phyloP scores from a whole-genome alignment of 2,888 invertebrate species.

The Notocelia uddmanniana region DNA sequence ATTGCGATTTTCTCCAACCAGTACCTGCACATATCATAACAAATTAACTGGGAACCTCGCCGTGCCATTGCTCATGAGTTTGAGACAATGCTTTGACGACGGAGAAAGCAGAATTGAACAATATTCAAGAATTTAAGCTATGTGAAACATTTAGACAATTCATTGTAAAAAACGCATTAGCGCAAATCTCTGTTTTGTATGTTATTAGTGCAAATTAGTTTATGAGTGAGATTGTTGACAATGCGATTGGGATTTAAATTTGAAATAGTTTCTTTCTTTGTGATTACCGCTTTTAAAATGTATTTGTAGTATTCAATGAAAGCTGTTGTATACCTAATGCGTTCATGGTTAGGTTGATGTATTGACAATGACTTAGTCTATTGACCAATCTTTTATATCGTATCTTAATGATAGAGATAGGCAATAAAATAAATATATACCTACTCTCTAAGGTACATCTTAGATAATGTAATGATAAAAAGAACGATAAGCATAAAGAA shows the following conservation, averaged over 20 bases:
- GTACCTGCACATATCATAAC: constrained; percentile 40
- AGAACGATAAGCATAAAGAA: too few relatives aligned
- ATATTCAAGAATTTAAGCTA: constrained; percentile 42
- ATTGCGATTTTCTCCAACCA: constrained; percentile 31
- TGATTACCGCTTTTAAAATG: neutral
- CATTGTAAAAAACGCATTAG: constrained; percentile 38
- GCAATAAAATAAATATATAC: neutral
- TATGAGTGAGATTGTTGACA: constrained; percentile 1
- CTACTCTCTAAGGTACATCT: neutral
- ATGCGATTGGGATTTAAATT: neutral
- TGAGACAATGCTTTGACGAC: constrained; percentile 34
- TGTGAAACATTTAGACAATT: constrained; percentile 45
- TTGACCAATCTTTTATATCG: neutral
- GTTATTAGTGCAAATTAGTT: constrained; percentile 39
- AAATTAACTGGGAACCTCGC: constrained; percentile 43
- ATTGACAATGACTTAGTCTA: neutral
- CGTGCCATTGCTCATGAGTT: constrained; percentile 18
- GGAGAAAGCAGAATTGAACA: constrained; percentile 38
- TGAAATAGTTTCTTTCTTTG: neutral
- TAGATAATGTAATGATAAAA: too few relatives aligned
- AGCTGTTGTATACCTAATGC: too few relatives aligned
- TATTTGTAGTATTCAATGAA: too few relatives aligned
- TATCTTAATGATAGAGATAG: neutral
- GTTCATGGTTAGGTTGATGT: too few relatives aligned
- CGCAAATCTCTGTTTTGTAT: constrained; percentile 37